phyloP scores from a whole-genome alignment of 2,113 vertebrate species.

The Oryzias woworae region DNA sequence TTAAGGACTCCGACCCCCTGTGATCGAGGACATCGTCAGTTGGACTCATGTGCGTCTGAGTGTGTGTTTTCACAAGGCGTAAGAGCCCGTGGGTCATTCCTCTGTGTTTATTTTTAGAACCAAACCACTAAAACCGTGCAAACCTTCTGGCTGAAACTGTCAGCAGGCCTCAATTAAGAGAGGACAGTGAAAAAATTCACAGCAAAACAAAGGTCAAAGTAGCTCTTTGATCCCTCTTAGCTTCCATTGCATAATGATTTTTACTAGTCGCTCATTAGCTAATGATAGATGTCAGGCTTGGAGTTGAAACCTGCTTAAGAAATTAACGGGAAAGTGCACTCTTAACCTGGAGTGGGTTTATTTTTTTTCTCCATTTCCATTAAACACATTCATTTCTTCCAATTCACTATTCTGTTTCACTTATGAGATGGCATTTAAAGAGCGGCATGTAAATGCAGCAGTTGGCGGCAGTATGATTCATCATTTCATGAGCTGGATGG shows the following conservation, averaged over 20 bases:
- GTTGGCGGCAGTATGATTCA: constrained; percentile 1
- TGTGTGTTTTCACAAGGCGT: constrained; percentile 19
- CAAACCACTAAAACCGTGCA: constrained; percentile 39
- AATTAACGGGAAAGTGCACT: constrained; percentile 24
- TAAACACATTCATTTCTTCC: constrained; percentile 6
- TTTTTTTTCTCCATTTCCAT: background rate
- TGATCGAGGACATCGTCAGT: constrained; percentile 42
- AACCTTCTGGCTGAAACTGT: constrained; percentile 39
- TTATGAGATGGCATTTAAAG: constrained; percentile 7
- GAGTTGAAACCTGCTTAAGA: constrained; percentile 47
- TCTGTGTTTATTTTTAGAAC: constrained; percentile 60
- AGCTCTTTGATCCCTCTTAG: constrained; percentile 17
- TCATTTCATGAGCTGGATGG: constrained; percentile 16
- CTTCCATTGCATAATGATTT: constrained; percentile 32
- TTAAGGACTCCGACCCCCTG: constrained; percentile 52
- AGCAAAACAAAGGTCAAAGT: constrained; percentile 12
- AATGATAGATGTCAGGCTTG: constrained; percentile 40
- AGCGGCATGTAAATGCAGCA: constrained; percentile 13
- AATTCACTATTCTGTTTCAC: background rate
- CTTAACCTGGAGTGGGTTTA: constrained; percentile 17
- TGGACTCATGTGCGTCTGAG: constrained; percentile 5
- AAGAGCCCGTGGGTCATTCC: constrained; percentile 33
- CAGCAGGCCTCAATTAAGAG: constrained; percentile 41
- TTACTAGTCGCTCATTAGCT: constrained; percentile 48
- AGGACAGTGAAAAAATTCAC: background rate